Evolutionary conservation across 2,113 vertebrate genomes (phyloP), one percentile per base, ranked within the genome.

Genomic region (Ageneiosus marmoratus): DNA sequence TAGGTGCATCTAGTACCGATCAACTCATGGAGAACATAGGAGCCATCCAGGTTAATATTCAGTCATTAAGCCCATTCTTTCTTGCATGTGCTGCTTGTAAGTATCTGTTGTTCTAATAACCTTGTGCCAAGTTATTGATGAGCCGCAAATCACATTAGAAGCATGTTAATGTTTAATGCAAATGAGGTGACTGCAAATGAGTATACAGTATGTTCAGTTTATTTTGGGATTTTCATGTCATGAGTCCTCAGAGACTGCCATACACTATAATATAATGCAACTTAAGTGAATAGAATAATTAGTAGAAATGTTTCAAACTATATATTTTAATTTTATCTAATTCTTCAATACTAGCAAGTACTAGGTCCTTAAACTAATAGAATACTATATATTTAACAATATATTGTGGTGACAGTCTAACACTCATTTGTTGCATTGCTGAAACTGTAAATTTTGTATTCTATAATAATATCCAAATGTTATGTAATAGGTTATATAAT

Each of bases 1-100:
- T 97, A 86, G 96, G 96, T 0, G 95, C 95, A 13, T 97, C 96
- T 86, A 97, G 92, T 0, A 90, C 95, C 0, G 96, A 97, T 56
- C 96, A 97, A 89, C 93, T 97, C 44, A 92, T 96, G 93, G 96
- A 97, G 90, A 97, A 97, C 78, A 96, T 97, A 0, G 96, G 95
- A 82, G 96, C 96, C 44, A 97, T 97, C 89, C 96, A 97, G 95
- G 96, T 96, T 86, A 77, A 74, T 63, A 32, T 62, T 63, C 12
- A 60, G 8, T 50, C 1, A 5, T 62, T n/a, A n/a, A n/a, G n/a
- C 8, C 41, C 3, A 20, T 55, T 37, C n/a, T 70, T 41, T 70
- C 48, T 50, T 0, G 2, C 3, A 10, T 62, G 55, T 62, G 16
- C 2, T 77, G 24, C 55, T 15, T 51, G 29, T 53, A 32, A 48